phyloP scores from a whole-genome alignment of 2,113 vertebrate species.

The Hassar affinis region DNA sequence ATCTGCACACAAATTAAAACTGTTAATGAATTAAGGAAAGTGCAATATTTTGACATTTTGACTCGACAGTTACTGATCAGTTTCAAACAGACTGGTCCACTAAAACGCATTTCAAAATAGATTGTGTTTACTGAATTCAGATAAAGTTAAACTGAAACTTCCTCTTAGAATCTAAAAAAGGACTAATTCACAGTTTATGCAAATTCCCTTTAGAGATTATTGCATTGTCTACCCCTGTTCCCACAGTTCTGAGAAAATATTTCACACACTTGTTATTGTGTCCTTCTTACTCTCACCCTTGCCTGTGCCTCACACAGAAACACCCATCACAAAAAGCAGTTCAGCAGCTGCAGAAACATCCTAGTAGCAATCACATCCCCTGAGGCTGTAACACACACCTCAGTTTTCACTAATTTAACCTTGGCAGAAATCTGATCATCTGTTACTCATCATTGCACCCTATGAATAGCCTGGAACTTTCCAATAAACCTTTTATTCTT shows the following conservation, averaged over 20 bases:
- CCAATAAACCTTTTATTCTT: neutral
- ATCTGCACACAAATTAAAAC: neutral
- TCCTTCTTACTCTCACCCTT: neutral
- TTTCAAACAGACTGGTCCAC: neutral
- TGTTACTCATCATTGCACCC: neutral
- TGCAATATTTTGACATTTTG: neutral
- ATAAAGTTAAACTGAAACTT: neutral
- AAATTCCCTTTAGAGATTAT: neutral
- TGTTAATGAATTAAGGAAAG: neutral
- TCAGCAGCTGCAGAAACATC: conserved; percentile 2
- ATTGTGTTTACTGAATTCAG: neutral
- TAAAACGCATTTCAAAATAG: neutral
- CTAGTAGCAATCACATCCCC: neutral
- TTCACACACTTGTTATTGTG: neutral
- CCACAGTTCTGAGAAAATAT: neutral
- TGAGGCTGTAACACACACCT: neutral
- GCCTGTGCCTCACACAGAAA: neutral
- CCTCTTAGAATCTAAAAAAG: neutral
- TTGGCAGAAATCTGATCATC: conserved; percentile 1
- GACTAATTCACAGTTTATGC: neutral
- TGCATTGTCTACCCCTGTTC: neutral
- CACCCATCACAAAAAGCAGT: neutral
- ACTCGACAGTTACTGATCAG: neutral
- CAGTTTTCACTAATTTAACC: neutral
- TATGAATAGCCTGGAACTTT: neutral